Conservation (phyloP, 2,113 vertebrate species). For the Syngnathoides biaculeatus region DNA sequence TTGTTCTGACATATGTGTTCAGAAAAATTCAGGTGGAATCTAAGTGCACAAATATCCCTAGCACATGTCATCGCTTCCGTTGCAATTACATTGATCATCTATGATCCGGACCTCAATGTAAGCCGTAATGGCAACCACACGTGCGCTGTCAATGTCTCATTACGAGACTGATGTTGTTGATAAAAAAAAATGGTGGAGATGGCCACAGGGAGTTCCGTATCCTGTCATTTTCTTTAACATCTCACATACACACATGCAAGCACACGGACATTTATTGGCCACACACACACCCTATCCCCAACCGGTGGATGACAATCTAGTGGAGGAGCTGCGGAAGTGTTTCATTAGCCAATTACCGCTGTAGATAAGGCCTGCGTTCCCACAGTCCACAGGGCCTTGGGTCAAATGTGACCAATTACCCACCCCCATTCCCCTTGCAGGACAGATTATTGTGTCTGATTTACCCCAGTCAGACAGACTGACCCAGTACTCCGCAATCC, state of each 20-base stretch:
- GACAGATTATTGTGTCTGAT: slow-evolving; percentile 68
- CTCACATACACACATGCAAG: slow-evolving; percentile 24
- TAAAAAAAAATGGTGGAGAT: slow-evolving; percentile 54
- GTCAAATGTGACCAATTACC: slow-evolving; percentile 75
- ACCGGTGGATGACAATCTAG: slow-evolving; percentile 58
- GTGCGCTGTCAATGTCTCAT: slow-evolving; percentile 52
- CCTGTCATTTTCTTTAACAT: slow-evolving; percentile 67
- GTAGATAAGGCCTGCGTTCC: slow-evolving; percentile 73
- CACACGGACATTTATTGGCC: slow-evolving; percentile 35
- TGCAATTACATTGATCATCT: slow-evolving; percentile 44
- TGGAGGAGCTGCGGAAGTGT: slow-evolving; percentile 70
- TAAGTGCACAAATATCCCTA: slow-evolving; percentile 10
- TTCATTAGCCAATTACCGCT: slow-evolving; percentile 78
- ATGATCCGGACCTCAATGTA: slow-evolving; percentile 35
- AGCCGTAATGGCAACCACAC: slow-evolving; percentile 46
- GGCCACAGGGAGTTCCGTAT: slow-evolving; percentile 70
- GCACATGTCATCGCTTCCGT: slow-evolving; percentile 23
- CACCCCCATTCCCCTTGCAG: slow-evolving; percentile 51
- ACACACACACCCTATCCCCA: slow-evolving; percentile 41
- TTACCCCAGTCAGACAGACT: slow-evolving; percentile 64
- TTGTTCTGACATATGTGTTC: background rate
- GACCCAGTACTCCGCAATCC: slow-evolving; percentile 47
- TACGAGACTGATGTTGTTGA: slow-evolving; percentile 55
- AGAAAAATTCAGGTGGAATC: background rate
- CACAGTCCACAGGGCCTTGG: slow-evolving; percentile 64